phyloP scores from a whole-genome alignment of 2,888 invertebrate species.

The Polietes domitor region DNA sequence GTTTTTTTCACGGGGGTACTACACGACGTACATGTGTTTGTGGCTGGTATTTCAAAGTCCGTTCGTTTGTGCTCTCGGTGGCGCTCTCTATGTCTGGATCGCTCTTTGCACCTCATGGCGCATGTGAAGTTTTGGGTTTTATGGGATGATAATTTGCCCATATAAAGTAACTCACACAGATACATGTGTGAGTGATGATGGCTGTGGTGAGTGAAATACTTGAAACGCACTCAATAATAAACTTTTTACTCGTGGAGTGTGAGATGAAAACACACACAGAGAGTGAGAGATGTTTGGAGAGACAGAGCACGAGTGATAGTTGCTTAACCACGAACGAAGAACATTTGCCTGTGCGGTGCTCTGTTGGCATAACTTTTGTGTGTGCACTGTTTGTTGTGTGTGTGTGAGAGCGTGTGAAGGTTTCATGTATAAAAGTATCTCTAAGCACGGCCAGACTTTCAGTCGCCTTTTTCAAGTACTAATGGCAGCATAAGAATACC shows the following conservation, averaged over 20 bases:
- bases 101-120: conserved; percentile 35
- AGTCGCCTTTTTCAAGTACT: conserved; percentile 82
- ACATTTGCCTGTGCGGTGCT: too few species aligned
- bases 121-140: conserved; percentile 41
- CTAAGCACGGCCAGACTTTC: conserved; percentile 83
- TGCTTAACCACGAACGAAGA: too few species aligned
- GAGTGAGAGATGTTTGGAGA: background rate
- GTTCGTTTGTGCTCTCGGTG: too few species aligned
- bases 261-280: background rate
- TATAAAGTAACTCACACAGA: conserved; percentile 50
- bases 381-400: too few species aligned
- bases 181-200: conserved; percentile 65
- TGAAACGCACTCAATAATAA: background rate
- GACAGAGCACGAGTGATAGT: background rate
- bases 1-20: background rate
- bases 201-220: background rate
- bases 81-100: background rate
- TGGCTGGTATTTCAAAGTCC: too few species aligned
- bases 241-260: background rate
- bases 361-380: too few species aligned
- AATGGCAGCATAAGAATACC: conserved; percentile 57
- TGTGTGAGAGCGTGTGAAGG: conserved; percentile 1
- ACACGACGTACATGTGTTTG: background rate
- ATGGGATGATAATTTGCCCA: conserved; percentile 26
- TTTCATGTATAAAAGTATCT: conserved; percentile 75